Percentiles rank a stretch among this genome's conserved stretches.
These are phyloP conservation scores for Phymastichus coffea DNA, from an alignment of 1,140 invertebrate species.

Conservation along the genomic window DNA sequence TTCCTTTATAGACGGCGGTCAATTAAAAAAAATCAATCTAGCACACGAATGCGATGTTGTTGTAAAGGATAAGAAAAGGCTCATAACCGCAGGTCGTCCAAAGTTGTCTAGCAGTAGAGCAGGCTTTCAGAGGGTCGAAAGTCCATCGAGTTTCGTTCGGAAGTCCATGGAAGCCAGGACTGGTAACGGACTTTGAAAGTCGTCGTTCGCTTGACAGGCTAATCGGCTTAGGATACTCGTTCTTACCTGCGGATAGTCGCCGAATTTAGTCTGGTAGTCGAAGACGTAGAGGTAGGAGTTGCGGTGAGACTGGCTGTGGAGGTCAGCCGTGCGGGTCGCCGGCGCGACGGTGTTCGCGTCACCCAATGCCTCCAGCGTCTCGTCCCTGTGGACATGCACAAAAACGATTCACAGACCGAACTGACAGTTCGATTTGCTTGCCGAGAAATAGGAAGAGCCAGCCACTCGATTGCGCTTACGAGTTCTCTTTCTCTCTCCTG, in stretches of 20 bases:
- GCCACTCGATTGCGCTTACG: neutral
- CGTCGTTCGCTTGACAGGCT: neutral
- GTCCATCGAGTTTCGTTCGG: no score
- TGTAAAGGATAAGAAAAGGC: no score
- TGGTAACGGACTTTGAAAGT: no score
- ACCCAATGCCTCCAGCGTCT: slow-evolving; percentile 88
- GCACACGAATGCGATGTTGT: no score
- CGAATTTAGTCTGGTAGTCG: slow-evolving; percentile 90
- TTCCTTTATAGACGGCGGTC: no score
- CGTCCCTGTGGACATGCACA: slow-evolving; percentile 67
- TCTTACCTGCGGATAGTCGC: slow-evolving; percentile 84
- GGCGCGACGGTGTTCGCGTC: slow-evolving; percentile 94
- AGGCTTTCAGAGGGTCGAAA: no score
- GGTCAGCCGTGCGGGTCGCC: slow-evolving; percentile 85
- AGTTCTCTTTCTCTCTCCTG: no score
- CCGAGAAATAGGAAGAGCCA: neutral
- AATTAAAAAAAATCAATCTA: no score
- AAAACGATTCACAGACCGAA: neutral
- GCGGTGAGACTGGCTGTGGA: slow-evolving; percentile 80
- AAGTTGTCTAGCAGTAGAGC: no score
- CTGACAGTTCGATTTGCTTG: slow-evolving; percentile 20
- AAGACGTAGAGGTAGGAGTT: slow-evolving; percentile 92
- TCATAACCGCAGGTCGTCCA: no score
- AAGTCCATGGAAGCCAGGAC: no score
- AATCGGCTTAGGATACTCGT: neutral